Conservation (phyloP, 2,888 invertebrate species). For the Athalia circularis region DNA sequence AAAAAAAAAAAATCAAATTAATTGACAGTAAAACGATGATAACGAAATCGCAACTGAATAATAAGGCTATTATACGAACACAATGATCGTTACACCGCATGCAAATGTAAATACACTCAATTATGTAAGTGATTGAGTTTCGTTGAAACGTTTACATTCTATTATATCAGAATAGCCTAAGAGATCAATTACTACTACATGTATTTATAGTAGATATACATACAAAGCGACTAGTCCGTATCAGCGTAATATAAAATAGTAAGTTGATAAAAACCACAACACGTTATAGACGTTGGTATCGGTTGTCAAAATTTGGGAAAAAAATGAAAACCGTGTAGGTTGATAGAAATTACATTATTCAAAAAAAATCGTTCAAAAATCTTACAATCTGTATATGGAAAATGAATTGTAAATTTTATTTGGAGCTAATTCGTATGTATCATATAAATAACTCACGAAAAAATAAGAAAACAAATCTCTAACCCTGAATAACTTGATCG, state of each 20-base stretch:
- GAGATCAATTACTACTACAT: constrained; percentile 34
- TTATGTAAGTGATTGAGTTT: constrained; percentile 10
- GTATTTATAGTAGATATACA: constrained; percentile 7
- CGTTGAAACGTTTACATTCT: constrained; percentile 28
- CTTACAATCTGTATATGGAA: not conserved
- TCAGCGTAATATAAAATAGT: constrained; percentile 22
- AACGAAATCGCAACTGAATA: constrained; percentile 35
- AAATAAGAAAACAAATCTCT: not conserved
- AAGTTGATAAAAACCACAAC: not conserved
- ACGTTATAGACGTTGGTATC: no score
- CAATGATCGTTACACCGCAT: constrained; percentile 37
- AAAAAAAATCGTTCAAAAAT: no score
- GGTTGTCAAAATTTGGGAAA: not conserved
- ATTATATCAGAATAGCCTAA: constrained; percentile 33
- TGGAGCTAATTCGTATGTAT: not conserved
- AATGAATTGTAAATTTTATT: constrained; percentile 6
- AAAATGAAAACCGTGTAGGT: no score
- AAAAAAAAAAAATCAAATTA: not conserved
- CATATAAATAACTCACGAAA: not conserved
- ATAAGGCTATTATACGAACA: constrained; percentile 28
- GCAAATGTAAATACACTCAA: constrained; percentile 35
- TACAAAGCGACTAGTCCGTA: constrained; percentile 23
- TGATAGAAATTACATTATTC: no score
- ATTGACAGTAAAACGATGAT: not conserved
- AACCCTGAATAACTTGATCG: not conserved